These are phyloP conservation scores for Glossophaga mutica DNA, from an alignment of 2,797 vertebrate genomes.

Conservation along the genomic window DNA sequence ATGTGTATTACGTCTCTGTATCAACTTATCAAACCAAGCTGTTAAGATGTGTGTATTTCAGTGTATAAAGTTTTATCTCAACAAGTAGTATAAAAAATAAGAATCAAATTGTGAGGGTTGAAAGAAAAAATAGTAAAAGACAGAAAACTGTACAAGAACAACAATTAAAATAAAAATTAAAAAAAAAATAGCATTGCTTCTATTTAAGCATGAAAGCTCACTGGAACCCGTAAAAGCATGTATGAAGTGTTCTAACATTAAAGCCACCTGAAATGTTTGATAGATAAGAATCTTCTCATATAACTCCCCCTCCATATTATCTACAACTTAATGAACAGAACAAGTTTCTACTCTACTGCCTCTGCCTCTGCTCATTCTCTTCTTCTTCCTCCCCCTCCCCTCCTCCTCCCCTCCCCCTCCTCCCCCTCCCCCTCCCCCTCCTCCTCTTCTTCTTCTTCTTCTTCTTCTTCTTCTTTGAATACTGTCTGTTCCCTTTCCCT, in stretches of 20 bases:
- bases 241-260: neutral
- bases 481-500: accelerated
- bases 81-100: neutral
- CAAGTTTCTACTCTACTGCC: neutral
- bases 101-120: neutral
- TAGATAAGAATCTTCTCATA: neutral
- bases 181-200: neutral
- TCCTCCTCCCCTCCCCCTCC: too few relatives aligned
- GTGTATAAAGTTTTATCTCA: neutral
- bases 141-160: too few relatives aligned
- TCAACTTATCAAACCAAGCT: neutral
- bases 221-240: accelerated
- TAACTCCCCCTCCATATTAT: accelerated
- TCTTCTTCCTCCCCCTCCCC: too few relatives aligned
- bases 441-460: too few relatives aligned
- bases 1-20: accelerated
- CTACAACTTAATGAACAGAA: neutral
- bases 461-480: neutral
- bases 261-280: neutral
- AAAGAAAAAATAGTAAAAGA: neutral
- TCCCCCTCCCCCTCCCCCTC: too few relatives aligned
- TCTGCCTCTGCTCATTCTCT: neutral
- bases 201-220: neutral
- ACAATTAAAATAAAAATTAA: too few relatives aligned
- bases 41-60: neutral